phyloP scores from a whole-genome alignment of 30 jellyfish, hydroid and myxozoan genomes.

The Chrysaora quinquecirrha region DNA sequence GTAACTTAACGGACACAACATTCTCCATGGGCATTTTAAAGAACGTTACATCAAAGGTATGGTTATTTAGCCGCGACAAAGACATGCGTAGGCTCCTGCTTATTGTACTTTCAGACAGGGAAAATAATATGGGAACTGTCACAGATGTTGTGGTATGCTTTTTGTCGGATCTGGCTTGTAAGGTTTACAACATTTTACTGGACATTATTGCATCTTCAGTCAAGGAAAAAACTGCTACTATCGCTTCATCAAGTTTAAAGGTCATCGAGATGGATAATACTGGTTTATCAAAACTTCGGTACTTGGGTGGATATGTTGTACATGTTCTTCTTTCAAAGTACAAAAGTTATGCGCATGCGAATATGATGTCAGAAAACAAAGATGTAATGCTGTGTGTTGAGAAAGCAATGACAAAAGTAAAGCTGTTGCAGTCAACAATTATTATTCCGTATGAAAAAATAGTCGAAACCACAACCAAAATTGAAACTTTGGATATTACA shows the following conservation, averaged over 20 bases:
- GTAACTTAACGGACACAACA: not conserved
- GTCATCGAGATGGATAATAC: not conserved
- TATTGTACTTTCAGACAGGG: not conserved
- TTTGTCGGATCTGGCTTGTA: not conserved
- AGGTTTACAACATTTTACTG: not conserved
- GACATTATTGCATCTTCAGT: constrained; percentile 1
- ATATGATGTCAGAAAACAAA: not conserved
- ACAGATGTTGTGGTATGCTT: not conserved
- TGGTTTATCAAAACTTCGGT: constrained; percentile 1
- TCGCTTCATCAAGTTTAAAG: not conserved
- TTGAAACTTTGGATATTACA: not conserved
- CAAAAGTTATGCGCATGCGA: not conserved
- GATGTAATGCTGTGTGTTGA: constrained; percentile 2
- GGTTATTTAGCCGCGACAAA: constrained; percentile 1
- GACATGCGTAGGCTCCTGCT: constrained; percentile 1
- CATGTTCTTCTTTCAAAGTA: not conserved
- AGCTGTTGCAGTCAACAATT: constrained; percentile 1
- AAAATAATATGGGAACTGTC: not conserved
- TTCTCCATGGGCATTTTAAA: not conserved
- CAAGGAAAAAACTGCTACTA: constrained; percentile 1
- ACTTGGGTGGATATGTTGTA: not conserved
- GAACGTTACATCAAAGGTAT: not conserved
- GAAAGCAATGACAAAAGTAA: not conserved
- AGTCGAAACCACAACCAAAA: not conserved
- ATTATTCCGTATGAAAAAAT: not conserved